phyloP scores from a whole-genome alignment of 1,140 invertebrate genomes.

The Pseudomyrmex sp. region DNA sequence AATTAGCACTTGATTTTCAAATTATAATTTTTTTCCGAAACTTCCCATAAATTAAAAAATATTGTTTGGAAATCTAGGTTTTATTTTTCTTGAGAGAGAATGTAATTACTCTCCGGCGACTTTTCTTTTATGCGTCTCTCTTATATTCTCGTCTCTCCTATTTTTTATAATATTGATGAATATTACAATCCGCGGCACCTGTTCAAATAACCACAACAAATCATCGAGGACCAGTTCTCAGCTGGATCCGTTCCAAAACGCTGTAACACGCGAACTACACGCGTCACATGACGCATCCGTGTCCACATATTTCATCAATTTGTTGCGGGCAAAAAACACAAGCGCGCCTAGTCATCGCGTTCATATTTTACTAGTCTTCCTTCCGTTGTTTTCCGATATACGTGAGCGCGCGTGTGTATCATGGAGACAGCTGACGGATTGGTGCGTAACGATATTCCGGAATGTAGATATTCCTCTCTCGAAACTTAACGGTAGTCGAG shows the following conservation, averaged over 20 bases:
- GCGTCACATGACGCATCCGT: conserved; percentile 14
- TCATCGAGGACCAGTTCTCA: background rate
- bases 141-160: too few relatives aligned
- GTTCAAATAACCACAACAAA: conserved; percentile 25
- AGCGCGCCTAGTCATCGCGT: conserved; percentile 10
- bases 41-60: background rate
- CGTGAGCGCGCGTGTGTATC: conserved; percentile 16
- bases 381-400: conserved; percentile 46
- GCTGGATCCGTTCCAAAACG: conserved; percentile 53
- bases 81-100: too few relatives aligned
- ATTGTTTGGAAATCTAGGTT: background rate
- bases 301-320: conserved; percentile 40
- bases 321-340: conserved; percentile 38
- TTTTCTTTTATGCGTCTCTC: too few relatives aligned
- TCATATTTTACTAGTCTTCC: conserved; percentile 46
- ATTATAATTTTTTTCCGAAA: background rate
- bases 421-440: conserved; percentile 40
- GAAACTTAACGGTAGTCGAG: conserved; percentile 15
- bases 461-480: background rate
- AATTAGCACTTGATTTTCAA: too few relatives aligned
- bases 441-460: conserved; percentile 30
- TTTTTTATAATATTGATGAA: background rate
- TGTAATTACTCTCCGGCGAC: too few relatives aligned
- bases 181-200: background rate
- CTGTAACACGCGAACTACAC: conserved; percentile 23